phyloP scores from a whole-genome alignment of 2,888 invertebrate genomes.

The Campaea margaritaria region DNA sequence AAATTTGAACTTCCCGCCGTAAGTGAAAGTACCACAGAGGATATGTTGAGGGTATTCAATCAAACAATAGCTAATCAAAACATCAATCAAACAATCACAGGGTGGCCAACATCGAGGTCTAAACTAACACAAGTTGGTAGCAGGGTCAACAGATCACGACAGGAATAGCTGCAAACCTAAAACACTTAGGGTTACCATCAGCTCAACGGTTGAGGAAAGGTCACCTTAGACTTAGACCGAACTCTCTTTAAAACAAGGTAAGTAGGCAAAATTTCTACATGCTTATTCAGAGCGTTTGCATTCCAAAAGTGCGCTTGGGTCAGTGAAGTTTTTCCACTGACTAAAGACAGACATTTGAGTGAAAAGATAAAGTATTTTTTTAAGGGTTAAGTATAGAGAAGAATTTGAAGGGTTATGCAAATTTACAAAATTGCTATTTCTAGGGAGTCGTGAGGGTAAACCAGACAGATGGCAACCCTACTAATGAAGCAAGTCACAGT shows the following conservation, averaged over 20 bases:
- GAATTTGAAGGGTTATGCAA: background rate
- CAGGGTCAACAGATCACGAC: conserved; percentile 13
- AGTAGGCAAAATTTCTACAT: too few relatives aligned
- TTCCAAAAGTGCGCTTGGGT: conserved; percentile 2
- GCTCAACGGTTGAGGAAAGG: background rate
- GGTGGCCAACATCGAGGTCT: conserved; percentile 17
- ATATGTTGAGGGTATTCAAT: conserved; percentile 18
- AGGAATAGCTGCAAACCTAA: conserved; percentile 22
- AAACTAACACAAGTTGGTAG: conserved; percentile 15
- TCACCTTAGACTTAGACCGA: background rate
- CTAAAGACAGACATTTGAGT: background rate
- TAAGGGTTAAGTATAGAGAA: background rate
- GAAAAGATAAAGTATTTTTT: background rate
- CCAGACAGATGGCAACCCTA: conserved; percentile 28
- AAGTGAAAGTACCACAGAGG: too few relatives aligned
- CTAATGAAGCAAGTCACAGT: conserved; percentile 23
- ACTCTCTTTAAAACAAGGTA: too few relatives aligned
- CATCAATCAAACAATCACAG: conserved; percentile 22
- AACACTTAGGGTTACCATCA: conserved; percentile 34
- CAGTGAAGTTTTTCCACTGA: background rate
- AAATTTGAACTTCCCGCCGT: too few relatives aligned
- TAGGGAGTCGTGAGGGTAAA: conserved; percentile 12
- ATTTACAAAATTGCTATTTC: background rate
- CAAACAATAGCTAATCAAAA: conserved; percentile 23
- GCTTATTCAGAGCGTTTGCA: background rate